A percentile compares a stretch with the other conserved stretches of the same genome.
Conservation (phyloP, 1,140 invertebrate genomes). For the Maniola jurtina region DNA sequence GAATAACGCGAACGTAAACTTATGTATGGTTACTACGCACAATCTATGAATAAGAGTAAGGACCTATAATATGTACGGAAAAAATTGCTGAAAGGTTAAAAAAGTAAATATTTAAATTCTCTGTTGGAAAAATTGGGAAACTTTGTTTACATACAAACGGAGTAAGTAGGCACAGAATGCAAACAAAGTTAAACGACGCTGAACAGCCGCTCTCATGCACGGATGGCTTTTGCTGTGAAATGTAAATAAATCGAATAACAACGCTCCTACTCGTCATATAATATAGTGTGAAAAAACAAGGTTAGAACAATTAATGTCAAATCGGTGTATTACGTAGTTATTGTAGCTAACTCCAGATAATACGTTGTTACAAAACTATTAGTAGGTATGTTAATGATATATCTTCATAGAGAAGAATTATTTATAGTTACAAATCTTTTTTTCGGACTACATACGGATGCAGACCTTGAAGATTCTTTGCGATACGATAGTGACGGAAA, state of each 20-base stretch:
- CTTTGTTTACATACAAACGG: conserved; percentile 12
- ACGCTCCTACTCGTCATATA: background rate
- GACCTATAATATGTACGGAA: background rate
- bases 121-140: background rate
- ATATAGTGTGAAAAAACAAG: background rate
- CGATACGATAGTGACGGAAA: no score
- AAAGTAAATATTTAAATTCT: conserved; percentile 13
- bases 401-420: no score
- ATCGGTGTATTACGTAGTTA: no score
- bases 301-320: background rate
- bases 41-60: no score
- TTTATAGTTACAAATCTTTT: no score
- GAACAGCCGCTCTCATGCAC: conserved; percentile 12
- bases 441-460: no score
- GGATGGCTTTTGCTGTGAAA: background rate
- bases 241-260: conserved; percentile 7
- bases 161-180: background rate
- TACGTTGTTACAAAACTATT: no score
- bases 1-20: no score
- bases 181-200: conserved; percentile 20
- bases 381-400: no score
- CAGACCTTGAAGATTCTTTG: no score
- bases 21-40: no score
- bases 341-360: no score
- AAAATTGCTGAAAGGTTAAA: background rate